Evolutionary conservation across 2,113 vertebrate species (phyloP).

Genomic region (Micronycteris hirsuta): DNA sequence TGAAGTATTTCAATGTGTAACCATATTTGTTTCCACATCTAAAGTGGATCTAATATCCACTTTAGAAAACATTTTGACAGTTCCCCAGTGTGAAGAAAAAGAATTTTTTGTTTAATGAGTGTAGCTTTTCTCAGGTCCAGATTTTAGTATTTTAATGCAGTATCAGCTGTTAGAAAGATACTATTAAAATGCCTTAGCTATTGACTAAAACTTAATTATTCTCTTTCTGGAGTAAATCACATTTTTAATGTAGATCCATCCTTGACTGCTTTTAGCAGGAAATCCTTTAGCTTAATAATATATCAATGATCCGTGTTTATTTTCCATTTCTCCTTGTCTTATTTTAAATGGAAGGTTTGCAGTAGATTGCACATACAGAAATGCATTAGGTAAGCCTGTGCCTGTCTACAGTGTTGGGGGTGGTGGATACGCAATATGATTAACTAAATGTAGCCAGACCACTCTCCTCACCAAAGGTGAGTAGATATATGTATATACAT

Average conservation of each 20-base stretch:
- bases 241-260: constrained; percentile 58
- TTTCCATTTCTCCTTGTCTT: constrained; percentile 43
- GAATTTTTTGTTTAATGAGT: constrained; percentile 66
- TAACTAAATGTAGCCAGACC: background rate
- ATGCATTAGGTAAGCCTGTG: background rate
- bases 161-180: constrained; percentile 22
- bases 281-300: constrained; percentile 38
- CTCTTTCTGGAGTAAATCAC: constrained; percentile 53
- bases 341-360: constrained; percentile 31
- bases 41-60: constrained; percentile 14
- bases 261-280: constrained; percentile 43
- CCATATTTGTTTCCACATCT: constrained; percentile 43
- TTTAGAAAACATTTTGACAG: constrained; percentile 67
- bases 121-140: constrained; percentile 40
- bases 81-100: constrained; percentile 57
- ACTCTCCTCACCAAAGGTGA: background rate
- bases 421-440: background rate
- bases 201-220: constrained; percentile 65
- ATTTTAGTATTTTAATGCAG: constrained; percentile 61
- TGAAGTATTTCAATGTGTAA: background rate
- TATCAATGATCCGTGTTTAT: constrained; percentile 34
- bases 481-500: too few relatives aligned
- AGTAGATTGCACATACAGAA: background rate
- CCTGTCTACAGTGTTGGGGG: background rate
- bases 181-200: constrained; percentile 54